phyloP scores from a whole-genome alignment of 2,888 invertebrate genomes.

The Odiellus spinosus region DNA sequence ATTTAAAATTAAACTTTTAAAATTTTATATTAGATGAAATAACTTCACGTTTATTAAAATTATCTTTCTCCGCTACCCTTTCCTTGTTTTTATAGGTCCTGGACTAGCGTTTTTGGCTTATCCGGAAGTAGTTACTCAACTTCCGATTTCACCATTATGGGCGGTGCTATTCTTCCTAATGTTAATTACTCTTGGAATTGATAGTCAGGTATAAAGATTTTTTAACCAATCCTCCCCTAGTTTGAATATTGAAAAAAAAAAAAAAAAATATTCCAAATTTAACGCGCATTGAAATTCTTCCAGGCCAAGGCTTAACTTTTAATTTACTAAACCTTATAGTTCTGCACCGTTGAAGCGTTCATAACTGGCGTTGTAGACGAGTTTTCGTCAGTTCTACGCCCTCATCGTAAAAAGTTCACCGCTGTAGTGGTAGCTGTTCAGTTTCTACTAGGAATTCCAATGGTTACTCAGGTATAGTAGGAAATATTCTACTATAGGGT shows the following conservation, averaged over 20 bases:
- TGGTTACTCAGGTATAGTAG: slow-evolving; percentile 55
- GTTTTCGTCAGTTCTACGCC: slow-evolving; percentile 13
- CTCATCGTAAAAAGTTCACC: slow-evolving; percentile 13
- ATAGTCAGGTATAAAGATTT: slow-evolving; percentile 51
- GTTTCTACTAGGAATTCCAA: slow-evolving; percentile 66
- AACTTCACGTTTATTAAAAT: no score
- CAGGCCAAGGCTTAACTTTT: background rate
- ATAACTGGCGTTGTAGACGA: slow-evolving; percentile 17
- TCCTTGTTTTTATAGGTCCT: slow-evolving; percentile 27
- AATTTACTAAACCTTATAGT: slow-evolving; percentile 16
- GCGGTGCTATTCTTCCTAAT: slow-evolving; percentile 74
- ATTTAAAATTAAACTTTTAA: no score
- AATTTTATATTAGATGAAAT: no score
- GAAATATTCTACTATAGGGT: no score
- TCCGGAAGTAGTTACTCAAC: slow-evolving; percentile 28
- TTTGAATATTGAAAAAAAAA: no score
- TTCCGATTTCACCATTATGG: slow-evolving; percentile 28
- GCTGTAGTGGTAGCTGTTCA: slow-evolving; percentile 65
- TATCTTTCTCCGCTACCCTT: slow-evolving; percentile 13
- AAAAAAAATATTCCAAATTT: no score
- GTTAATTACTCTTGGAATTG: slow-evolving; percentile 69
- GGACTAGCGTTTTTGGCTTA: slow-evolving; percentile 29
- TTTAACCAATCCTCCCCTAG: no score
- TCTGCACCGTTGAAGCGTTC: slow-evolving; percentile 19
- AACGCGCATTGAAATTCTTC: no score